These are phyloP conservation scores for Drosophila sordidula DNA, from an alignment of 2,888 invertebrate genomes.

Conservation along the genomic window DNA sequence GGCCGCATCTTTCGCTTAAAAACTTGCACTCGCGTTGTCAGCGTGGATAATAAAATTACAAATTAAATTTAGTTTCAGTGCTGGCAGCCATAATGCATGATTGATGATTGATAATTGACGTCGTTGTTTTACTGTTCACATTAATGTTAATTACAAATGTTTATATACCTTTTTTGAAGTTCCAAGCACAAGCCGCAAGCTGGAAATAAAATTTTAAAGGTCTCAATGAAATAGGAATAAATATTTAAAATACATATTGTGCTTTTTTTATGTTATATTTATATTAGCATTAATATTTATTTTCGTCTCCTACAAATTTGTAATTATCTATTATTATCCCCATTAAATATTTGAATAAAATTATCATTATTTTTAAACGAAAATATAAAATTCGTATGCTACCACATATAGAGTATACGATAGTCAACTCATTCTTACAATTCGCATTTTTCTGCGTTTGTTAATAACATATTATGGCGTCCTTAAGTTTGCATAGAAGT, in stretches of 20 bases:
- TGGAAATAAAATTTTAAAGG: too few species aligned
- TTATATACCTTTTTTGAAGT: conserved; percentile 6
- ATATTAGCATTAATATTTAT: too few species aligned
- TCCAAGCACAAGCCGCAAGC: background rate
- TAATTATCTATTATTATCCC: too few species aligned
- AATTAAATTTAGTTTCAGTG: conserved; percentile 58
- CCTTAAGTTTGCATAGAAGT: conserved; percentile 7
- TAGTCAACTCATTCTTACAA: background rate
- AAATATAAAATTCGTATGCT: too few species aligned
- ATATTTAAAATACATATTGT: too few species aligned
- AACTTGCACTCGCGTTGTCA: conserved; percentile 41
- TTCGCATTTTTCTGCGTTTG: conserved; percentile 2
- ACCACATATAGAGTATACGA: background rate
- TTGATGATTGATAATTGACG: conserved; percentile 62
- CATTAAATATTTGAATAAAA: too few species aligned
- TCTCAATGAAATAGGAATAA: too few species aligned
- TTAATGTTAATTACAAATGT: conserved; percentile 40
- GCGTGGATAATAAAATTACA: conserved; percentile 68
- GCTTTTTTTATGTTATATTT: too few species aligned
- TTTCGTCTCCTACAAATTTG: too few species aligned
- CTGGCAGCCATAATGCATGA: conserved; percentile 61
- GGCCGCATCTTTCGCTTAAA: conserved; percentile 29
- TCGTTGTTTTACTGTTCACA: conserved; percentile 8
- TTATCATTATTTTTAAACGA: too few species aligned
- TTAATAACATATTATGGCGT: conserved; percentile 2